Evolutionary conservation across 2,888 invertebrate genomes (phyloP), one percentile per base, ranked within the genome.

Genomic region (Spisula subtruncata): DNA sequence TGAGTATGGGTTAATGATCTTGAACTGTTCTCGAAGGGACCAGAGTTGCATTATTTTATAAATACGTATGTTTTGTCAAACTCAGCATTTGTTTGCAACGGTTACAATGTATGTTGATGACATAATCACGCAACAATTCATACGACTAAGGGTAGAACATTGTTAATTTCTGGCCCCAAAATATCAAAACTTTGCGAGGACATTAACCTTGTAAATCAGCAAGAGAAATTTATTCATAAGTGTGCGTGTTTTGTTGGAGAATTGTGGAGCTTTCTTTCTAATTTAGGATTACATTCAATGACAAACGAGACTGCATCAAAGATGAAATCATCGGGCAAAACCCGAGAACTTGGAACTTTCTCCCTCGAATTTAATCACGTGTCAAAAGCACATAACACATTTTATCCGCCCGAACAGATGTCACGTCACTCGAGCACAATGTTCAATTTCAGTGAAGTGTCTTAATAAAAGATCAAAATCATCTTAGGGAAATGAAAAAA

Each of bases 371-470:
- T 66, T 25, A 25, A 66, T 66, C 60, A 66, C 5, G 60, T 25
- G 60, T 66, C 60, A 25, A n/a, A 66, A 41, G 10, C 20, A 25
- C 25, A 25, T n/a, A 25, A 25, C 60, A 66, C n/a, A 25, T 66
- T 66, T 66, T 66, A 51, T 51, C 16, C 51, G n/a, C 51, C 51
- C 51, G 60, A n/a, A 66, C 60, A 66, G n/a, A 66, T 25, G 60
- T 66, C 25, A 66, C 10, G n/a, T 25, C 25, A 25, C 25, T 66
- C 8, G 20, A 4, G 20, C 60, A 25, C 25, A n/a, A 66, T 66
- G 60, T 25, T 66, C n/a, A 66, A 66, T 66, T 66, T 25, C 60
- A 66, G 60, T 66, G 2, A 66, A 66, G 60, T 66, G 60, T 25
- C n/a, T n/a, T 25, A 20, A 10, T 10, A 56, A 41, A 41, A 41